Evolutionary conservation across 2,888 invertebrate genomes (phyloP).

Genomic region (Neoaliturus tenellus): DNA sequence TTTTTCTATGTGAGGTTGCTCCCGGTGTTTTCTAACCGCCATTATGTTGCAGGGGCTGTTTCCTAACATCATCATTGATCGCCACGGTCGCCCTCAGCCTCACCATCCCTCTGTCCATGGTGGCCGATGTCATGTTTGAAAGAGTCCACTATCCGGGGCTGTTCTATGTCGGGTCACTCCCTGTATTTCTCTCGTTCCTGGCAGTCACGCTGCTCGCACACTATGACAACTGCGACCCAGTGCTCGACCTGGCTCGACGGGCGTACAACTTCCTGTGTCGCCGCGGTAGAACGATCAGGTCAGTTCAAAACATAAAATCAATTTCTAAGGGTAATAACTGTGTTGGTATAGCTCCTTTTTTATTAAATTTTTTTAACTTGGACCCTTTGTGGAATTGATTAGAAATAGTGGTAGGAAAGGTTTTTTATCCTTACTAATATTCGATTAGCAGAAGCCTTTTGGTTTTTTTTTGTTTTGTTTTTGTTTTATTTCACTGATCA

Average conservation of each 20-base stretch:
- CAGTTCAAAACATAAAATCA: too few relatives aligned
- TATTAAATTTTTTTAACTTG: too few relatives aligned
- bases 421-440: too few relatives aligned
- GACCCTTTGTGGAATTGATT: too few relatives aligned
- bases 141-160: conserved; percentile 71
- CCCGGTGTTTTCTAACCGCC: too few relatives aligned
- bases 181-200: conserved; percentile 86
- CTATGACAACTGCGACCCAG: conserved; percentile 90
- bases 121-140: conserved; percentile 74
- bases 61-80: conserved; percentile 93
- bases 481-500: too few relatives aligned
- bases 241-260: conserved; percentile 76
- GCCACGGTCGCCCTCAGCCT: conserved; percentile 92
- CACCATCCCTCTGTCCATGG: conserved; percentile 92
- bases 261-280: conserved; percentile 74
- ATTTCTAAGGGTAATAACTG: too few relatives aligned
- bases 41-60: conserved; percentile 89
- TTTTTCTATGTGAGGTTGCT: too few relatives aligned
- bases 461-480: too few relatives aligned
- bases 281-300: conserved; percentile 73
- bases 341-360: too few relatives aligned
- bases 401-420: too few relatives aligned
- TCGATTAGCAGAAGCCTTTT: too few relatives aligned
- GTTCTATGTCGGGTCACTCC: conserved; percentile 87
- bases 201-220: conserved; percentile 82